Evolutionary conservation across 2,113 vertebrate genomes (phyloP).

Genomic region (Pedionomus torquatus): DNA sequence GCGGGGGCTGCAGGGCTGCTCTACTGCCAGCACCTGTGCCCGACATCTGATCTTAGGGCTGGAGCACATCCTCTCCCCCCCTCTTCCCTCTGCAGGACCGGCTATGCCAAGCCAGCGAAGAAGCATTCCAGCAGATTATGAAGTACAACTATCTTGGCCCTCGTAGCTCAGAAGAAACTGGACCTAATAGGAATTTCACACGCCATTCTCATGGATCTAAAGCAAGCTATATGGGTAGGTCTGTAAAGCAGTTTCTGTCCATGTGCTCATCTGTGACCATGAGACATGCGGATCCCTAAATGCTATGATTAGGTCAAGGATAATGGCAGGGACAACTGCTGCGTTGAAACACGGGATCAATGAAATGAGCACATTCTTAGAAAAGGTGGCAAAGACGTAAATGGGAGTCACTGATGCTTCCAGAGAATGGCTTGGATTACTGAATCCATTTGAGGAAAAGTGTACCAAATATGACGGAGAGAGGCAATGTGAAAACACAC

Average conservation of each 20-base stretch:
- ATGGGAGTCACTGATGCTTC: slow-evolving; percentile 17
- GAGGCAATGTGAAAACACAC: neutral
- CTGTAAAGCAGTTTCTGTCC: slow-evolving; percentile 12
- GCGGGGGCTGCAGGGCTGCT: neutral
- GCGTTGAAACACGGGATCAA: slow-evolving; percentile 15
- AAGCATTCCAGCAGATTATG: slow-evolving; percentile 72
- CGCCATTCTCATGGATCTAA: slow-evolving; percentile 49
- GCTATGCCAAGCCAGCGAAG: slow-evolving; percentile 37
- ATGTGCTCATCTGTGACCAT: slow-evolving; percentile 40
- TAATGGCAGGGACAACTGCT: slow-evolving; percentile 72
- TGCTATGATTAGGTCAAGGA: slow-evolving; percentile 70
- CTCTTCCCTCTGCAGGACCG: neutral
- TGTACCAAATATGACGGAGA: neutral
- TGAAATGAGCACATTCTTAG: slow-evolving; percentile 40
- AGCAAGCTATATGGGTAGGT: neutral
- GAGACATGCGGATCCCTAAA: neutral
- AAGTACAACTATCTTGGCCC: slow-evolving; percentile 68
- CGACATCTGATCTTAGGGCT: slow-evolving; percentile 67
- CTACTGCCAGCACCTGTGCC: slow-evolving; percentile 66
- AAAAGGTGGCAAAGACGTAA: slow-evolving; percentile 56
- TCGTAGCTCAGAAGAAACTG: slow-evolving; percentile 63
- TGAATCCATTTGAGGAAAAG: neutral
- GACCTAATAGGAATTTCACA: slow-evolving; percentile 68
- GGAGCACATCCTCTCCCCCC: slow-evolving; percentile 54
- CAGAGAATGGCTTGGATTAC: slow-evolving; percentile 29